phyloP scores from a whole-genome alignment of 2,113 vertebrate species.

The Illadopsis cleaveri region DNA sequence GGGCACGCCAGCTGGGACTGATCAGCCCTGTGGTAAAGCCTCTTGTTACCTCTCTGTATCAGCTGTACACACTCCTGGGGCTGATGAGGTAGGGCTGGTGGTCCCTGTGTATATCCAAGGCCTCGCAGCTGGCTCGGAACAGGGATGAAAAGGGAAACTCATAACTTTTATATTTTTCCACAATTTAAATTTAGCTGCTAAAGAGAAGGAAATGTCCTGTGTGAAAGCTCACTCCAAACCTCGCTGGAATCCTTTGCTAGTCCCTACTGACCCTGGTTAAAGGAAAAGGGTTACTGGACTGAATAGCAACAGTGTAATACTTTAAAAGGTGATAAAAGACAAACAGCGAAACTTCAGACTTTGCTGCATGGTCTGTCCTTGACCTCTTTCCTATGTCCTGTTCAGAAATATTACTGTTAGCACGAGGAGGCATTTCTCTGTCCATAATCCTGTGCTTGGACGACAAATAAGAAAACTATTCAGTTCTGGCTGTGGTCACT shows the following conservation, averaged over 20 bases:
- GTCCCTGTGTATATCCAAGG: not conserved
- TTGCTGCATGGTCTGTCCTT: rapidly evolving
- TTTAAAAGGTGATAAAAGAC: not conserved
- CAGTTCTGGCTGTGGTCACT: not conserved
- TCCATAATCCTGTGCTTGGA: not conserved
- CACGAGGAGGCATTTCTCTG: not conserved
- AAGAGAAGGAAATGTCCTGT: not conserved
- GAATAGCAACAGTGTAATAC: not conserved
- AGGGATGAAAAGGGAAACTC: not conserved
- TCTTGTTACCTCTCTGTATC: not conserved
- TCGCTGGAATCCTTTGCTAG: not conserved
- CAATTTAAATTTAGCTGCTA: not conserved
- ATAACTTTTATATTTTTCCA: not conserved
- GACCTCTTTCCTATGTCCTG: not conserved
- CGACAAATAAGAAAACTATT: not conserved
- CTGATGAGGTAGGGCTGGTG: not conserved
- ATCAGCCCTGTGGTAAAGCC: conserved; percentile 60
- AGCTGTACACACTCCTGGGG: not conserved
- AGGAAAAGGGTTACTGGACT: not conserved
- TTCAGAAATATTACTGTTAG: not conserved
- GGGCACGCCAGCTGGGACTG: conserved; percentile 73
- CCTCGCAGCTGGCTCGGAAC: not conserved
- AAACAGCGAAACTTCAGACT: not conserved
- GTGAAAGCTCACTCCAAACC: not conserved
- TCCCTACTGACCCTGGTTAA: not conserved